phyloP scores from a whole-genome alignment of 2,888 invertebrate species.

The Scaptomyza tumidula region DNA sequence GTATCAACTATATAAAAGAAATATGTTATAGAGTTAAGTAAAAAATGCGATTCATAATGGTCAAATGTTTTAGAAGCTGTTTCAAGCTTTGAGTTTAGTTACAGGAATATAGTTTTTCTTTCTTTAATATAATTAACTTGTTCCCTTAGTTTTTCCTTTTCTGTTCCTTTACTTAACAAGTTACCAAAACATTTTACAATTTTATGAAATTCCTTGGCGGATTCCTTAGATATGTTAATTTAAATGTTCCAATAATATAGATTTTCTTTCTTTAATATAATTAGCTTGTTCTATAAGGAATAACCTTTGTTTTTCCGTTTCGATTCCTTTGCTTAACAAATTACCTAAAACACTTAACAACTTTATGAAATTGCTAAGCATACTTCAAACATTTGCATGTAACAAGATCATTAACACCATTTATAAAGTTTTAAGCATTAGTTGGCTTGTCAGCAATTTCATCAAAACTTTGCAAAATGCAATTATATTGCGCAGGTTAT shows the following conservation, averaged over 20 bases:
- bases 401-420: background rate
- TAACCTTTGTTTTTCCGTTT: too few relatives aligned
- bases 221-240: too few relatives aligned
- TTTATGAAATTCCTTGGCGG: background rate
- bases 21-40: too few relatives aligned
- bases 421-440: background rate
- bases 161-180: background rate
- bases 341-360: background rate
- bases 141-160: too few relatives aligned
- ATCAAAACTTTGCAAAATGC: background rate
- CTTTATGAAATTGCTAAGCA: background rate
- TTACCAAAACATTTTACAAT: background rate
- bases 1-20: conserved; percentile 25
- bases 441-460: background rate
- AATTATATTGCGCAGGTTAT: background rate
- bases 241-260: too few relatives aligned
- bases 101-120: too few relatives aligned
- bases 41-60: too few relatives aligned
- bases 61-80: too few relatives aligned
- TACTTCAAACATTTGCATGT: background rate
- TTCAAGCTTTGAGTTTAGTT: too few relatives aligned
- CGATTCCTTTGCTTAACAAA: background rate
- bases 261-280: background rate
- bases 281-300: too few relatives aligned
- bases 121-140: background rate